A percentile compares a stretch with the other conserved stretches of the same genome.
phyloP scores from a whole-genome alignment of 2,797 vertebrate species.

The Peromyscus aztecus region DNA sequence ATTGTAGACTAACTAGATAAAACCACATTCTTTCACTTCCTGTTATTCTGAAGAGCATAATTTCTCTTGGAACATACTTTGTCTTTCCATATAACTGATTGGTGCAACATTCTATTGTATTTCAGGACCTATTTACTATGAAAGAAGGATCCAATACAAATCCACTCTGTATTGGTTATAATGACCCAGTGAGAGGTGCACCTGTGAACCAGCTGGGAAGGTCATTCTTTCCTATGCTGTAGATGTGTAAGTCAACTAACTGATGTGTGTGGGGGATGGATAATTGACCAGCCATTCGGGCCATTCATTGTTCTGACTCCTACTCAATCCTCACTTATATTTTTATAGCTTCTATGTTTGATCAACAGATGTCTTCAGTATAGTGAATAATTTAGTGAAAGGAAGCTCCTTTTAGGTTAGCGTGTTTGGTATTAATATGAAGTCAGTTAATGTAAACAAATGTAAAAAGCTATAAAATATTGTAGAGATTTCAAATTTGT shows the following conservation, averaged over 20 bases:
- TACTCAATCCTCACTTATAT: neutral
- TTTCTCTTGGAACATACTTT: neutral
- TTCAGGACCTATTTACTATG: neutral
- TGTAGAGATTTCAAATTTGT: neutral
- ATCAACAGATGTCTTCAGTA: slow-evolving; percentile 23
- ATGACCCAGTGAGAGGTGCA: neutral
- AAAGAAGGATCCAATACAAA: neutral
- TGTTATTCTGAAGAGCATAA: neutral
- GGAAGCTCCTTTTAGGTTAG: neutral
- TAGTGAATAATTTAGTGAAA: neutral
- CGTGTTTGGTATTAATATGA: neutral
- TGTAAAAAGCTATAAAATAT: neutral
- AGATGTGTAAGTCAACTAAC: neutral
- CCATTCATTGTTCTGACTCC: neutral
- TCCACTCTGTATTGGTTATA: neutral
- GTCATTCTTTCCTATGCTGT: neutral
- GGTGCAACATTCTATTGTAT: neutral
- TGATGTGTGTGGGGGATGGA: too few relatives aligned
- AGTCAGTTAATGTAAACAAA: neutral
- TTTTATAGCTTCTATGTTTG: neutral
- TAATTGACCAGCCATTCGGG: neutral
- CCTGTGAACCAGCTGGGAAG: neutral
- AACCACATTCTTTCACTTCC: neutral
- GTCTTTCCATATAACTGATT: neutral
- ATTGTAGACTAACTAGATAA: neutral